Conservation (phyloP, 2,797 vertebrate species). For the Tokudaia tokunoshimensis region DNA sequence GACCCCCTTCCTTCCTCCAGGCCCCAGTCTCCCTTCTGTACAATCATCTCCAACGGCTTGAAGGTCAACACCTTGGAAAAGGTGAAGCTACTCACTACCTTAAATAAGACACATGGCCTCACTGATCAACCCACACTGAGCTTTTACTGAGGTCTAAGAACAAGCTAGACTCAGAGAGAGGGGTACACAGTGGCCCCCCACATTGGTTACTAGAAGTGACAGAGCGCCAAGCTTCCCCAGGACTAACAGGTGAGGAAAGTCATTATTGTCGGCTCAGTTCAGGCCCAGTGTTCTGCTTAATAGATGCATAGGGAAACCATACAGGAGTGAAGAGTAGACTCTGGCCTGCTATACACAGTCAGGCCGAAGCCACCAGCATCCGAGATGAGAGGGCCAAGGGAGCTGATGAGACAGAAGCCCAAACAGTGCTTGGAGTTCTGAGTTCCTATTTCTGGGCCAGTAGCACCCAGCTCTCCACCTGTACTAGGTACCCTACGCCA, state of each 20-base stretch:
- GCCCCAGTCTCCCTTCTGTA: constrained; percentile 5
- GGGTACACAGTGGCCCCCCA: background rate
- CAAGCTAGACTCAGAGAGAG: background rate
- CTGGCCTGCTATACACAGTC: accelerated
- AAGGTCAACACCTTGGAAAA: constrained; percentile 24
- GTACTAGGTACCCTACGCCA: background rate
- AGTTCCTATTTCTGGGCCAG: background rate
- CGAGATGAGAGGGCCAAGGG: background rate
- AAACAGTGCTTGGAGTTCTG: background rate
- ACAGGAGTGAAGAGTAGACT: background rate
- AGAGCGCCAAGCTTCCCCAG: no score
- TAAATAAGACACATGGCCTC: background rate
- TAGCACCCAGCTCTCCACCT: background rate
- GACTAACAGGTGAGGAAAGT: background rate
- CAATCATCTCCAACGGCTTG: background rate
- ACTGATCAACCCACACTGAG: background rate
- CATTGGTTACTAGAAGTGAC: background rate
- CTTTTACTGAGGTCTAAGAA: background rate
- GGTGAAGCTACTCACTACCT: background rate
- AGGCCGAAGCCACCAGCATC: background rate
- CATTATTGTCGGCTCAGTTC: background rate
- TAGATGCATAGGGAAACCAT: background rate
- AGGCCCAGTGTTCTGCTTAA: background rate
- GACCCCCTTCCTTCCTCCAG: constrained; percentile 55
- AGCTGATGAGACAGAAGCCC: background rate